Evolutionary conservation across 2,113 vertebrate species (phyloP), one percentile per base, ranked within the genome.

Genomic region (Athene cunicularia): DNA sequence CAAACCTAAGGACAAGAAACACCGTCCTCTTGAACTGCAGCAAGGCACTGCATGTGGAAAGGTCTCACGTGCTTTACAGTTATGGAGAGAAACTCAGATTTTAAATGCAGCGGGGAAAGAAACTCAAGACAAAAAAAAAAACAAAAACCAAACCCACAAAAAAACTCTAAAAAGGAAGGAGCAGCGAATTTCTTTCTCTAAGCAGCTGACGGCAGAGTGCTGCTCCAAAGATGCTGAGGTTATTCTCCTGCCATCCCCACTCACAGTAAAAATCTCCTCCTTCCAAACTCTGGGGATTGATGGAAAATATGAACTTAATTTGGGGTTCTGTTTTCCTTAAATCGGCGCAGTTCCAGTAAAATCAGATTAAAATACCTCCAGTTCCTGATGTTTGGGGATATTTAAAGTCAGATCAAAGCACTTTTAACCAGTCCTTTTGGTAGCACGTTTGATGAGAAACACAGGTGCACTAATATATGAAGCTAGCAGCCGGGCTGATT

Each of bases 371-470:
- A 97, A 97, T 96, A 81, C 96, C 97, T 96, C 88, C 91, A 97
- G 96, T 97, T 93, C 97, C 96, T 95, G 93, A 95, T 95, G 96
- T 95, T 97, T 91, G 91, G 96, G 85, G 93, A 96, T 97, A 97
- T 97, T 98, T 98, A 97, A 97, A 97, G 91, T 88, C 91, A 97
- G 96, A 97, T 97, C 97, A 98, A 98, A 98, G 97, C 77, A 11
- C 86, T 92, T 86, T 56, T 94, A 97, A 94, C 95, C 95, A 92
- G 90, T 47, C 75, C 91, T 97, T 97, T 96, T 97, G 96, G 97
- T 97, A 97, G 96, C 96, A 95, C 60, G 1, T 97, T 96, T 98
- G 97, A 97, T 97, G 96, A 97, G 96, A 98, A 98, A 98, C 97
- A 97, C 97, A 98, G 97, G 97, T 97, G 97, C 95, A 95, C 90